Base-by-base conservation (phyloP, 2,113 vertebrate species). In the Origma solitaria region DNA sequence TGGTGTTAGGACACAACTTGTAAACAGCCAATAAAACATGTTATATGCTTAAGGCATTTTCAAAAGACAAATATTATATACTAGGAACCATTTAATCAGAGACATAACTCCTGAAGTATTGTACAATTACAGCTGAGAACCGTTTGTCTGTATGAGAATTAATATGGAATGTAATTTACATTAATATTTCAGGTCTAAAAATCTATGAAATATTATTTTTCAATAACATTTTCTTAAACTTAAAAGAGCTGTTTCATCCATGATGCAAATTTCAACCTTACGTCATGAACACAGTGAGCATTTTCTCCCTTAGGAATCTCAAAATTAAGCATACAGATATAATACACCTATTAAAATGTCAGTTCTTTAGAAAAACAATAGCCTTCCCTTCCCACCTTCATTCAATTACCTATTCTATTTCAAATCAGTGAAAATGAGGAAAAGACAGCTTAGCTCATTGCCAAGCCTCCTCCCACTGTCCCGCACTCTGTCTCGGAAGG, bases 331-430 rank as follows among this genome's bases (percentile, higher is more conserved):
- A 92, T 2, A 9, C 19, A 94, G 28, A 28, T 51, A 66, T 64
- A 80, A 88, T 44, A 76, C 31, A 79, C 18, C 40, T 84, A 53
- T 91, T 92, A 84, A 94, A 94, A 91, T 30, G 60, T 51, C 81
- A 92, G 40, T n/a, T 81, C 37, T 60, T 89, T 42, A 92, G 68
- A 86, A 94, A 94, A 93, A 92, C 72, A 94, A 87, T 69, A 84
- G 77, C 65, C 86, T 84, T 95, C 45, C 40, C 82, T 93, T 95
- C 91, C 88, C 83, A 90, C 71, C 60, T 70, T 72, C n/a, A 64
- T 56, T 78, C 72, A 86, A 66, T 81, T 92, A 88, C 40, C 38
- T 86, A 37, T 62, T 83, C 78, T 45, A 88, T 66, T 68, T 88
- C 70, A 92, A 68, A 77, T 73, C 18, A 50, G 37, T 53, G 51